Conservation (phyloP, 2,113 vertebrate species). For the Labrus mixtus region DNA sequence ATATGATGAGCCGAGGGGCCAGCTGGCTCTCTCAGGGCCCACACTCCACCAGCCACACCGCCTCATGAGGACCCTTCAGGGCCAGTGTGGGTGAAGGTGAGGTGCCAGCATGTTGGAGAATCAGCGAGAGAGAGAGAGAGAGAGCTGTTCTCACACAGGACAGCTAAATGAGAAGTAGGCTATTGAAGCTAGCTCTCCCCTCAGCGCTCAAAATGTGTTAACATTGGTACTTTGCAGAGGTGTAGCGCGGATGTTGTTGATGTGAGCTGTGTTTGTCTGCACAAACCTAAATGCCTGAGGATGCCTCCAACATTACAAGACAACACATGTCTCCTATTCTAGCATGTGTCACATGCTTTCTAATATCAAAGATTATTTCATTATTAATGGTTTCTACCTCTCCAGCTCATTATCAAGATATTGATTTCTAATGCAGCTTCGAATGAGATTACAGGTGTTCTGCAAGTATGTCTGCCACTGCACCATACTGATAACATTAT, state of each 20-base stretch:
- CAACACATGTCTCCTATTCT: too few species aligned
- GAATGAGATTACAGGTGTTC: too few species aligned
- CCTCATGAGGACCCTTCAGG: conserved; percentile 52
- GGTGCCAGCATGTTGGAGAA: conserved; percentile 1
- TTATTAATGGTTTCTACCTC: too few species aligned
- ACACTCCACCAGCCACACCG: conserved; percentile 8
- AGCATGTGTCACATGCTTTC: too few species aligned
- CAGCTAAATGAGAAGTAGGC: conserved; percentile 3
- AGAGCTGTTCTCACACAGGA: conserved; percentile 5
- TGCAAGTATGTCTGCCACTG: too few species aligned
- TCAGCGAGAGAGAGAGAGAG: neutral
- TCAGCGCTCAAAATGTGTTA: neutral
- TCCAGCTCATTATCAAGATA: too few species aligned
- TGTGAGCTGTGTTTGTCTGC: neutral
- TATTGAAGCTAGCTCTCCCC: conserved; percentile 18
- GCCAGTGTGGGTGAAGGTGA: conserved; percentile 32
- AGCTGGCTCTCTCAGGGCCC: conserved; percentile 19
- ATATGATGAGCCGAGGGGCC: conserved; percentile 23
- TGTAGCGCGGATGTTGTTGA: neutral
- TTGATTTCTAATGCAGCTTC: too few species aligned
- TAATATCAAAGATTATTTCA: too few species aligned
- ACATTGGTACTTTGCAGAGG: neutral
- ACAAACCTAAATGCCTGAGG: neutral
- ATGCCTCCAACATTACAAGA: neutral
- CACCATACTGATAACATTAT: too few species aligned